These are phyloP conservation scores for Nymphalis polychloros DNA, from an alignment of 2,888 invertebrate genomes.

Conservation along the genomic window DNA sequence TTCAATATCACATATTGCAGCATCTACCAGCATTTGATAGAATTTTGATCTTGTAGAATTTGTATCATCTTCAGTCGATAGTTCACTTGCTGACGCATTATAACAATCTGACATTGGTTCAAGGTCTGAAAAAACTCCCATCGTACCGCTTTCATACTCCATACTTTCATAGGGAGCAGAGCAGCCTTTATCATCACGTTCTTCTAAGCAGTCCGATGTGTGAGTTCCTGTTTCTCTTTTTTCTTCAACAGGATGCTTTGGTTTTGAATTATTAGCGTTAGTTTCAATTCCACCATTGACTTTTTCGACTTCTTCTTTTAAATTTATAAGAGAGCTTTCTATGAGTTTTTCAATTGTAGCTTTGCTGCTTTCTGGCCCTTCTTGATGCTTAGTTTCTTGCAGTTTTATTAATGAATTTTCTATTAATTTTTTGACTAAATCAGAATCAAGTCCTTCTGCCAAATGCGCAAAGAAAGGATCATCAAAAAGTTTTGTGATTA, in stretches of 20 bases:
- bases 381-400: conserved; percentile 72
- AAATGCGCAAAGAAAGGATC: conserved; percentile 84
- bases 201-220: conserved; percentile 51
- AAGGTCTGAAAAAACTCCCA: conserved; percentile 77
- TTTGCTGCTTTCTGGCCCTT: conserved; percentile 71
- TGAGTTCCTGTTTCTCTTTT: conserved; percentile 46
- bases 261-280: conserved; percentile 48
- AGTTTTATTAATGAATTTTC: conserved; percentile 85
- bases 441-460: conserved; percentile 83
- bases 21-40: conserved; percentile 87
- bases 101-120: conserved; percentile 86
- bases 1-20: conserved; percentile 86
- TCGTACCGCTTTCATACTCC: conserved; percentile 84
- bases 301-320: conserved; percentile 63
- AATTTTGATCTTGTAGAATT: conserved; percentile 85
- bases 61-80: conserved; percentile 85
- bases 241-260: conserved; percentile 42
- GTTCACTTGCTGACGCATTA: conserved; percentile 85
- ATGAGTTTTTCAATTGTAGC: conserved; percentile 78
- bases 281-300: conserved; percentile 54
- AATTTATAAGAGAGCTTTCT: conserved; percentile 71
- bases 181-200: conserved; percentile 81
- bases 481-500: conserved; percentile 83
- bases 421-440: conserved; percentile 83
- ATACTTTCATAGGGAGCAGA: conserved; percentile 89